These are phyloP conservation scores for Pseudanteris insignis DNA, from an alignment of 2,888 invertebrate genomes.

Conservation along the genomic window DNA sequence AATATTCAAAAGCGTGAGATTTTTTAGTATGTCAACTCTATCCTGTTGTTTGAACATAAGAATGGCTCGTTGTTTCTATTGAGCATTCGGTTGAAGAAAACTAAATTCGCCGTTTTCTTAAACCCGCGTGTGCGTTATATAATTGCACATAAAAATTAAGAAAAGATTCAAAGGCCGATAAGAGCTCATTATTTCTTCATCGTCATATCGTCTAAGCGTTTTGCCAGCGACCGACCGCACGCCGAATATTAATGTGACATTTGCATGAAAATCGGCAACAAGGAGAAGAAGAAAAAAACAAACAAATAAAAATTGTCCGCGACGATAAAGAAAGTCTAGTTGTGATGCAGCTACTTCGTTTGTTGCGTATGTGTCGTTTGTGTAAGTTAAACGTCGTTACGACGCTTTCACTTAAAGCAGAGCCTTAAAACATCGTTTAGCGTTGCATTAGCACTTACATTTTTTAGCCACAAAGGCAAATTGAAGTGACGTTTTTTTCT, in stretches of 20 bases:
- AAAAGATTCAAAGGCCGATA: no score
- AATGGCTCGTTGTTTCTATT: no score
- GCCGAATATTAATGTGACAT: conserved; percentile 35
- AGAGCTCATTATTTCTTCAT: no score
- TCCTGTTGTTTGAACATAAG: no score
- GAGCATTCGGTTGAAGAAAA: no score
- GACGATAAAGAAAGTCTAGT: conserved; percentile 38
- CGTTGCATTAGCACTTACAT: conserved; percentile 41
- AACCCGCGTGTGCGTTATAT: no score
- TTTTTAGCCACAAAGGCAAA: conserved; percentile 40
- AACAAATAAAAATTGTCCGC: no score
- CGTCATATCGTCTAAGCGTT: conserved; percentile 24
- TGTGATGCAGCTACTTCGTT: conserved; percentile 28
- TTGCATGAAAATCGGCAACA: conserved; percentile 34
- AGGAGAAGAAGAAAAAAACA: conserved; percentile 24
- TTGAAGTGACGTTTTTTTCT: no score
- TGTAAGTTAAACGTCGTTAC: conserved; percentile 35
- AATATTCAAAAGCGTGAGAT: no score
- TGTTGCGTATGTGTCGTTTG: conserved; percentile 34
- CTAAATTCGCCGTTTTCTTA: no score
- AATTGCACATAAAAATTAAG: no score
- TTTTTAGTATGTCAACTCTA: no score
- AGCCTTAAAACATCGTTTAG: conserved; percentile 38
- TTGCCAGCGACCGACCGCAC: conserved; percentile 6
- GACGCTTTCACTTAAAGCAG: conserved; percentile 43